phyloP scores from a whole-genome alignment of 2,888 invertebrate species.

The Drosophila mettleri region DNA sequence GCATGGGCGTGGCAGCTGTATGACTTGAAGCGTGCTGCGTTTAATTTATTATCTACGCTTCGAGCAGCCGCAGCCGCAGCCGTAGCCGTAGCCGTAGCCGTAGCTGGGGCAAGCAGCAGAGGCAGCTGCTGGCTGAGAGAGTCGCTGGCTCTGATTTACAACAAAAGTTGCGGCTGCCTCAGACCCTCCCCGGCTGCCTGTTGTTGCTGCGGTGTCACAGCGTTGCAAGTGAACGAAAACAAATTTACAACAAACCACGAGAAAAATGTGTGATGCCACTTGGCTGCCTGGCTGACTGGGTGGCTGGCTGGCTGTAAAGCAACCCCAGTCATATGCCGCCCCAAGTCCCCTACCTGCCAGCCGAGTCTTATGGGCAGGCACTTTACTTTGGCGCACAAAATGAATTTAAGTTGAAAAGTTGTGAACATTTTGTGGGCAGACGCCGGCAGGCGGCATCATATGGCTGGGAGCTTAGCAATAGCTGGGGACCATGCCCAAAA shows the following conservation, averaged over 20 bases:
- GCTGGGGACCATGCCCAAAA: slow-evolving; percentile 38
- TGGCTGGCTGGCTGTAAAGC: slow-evolving; percentile 19
- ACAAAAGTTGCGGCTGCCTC: slow-evolving; percentile 60
- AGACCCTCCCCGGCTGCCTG: not conserved
- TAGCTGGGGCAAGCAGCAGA: slow-evolving; percentile 26
- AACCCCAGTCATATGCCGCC: slow-evolving; percentile 15
- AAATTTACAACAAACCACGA: slow-evolving; percentile 79
- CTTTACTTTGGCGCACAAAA: slow-evolving; percentile 66
- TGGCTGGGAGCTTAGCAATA: slow-evolving; percentile 4
- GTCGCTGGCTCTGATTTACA: slow-evolving; percentile 73
- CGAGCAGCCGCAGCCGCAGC: slow-evolving; percentile 31
- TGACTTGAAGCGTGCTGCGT: slow-evolving; percentile 69
- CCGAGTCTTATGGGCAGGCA: slow-evolving; percentile 35
- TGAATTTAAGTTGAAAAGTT: slow-evolving; percentile 80
- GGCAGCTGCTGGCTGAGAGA: slow-evolving; percentile 61
- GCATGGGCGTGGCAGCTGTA: slow-evolving; percentile 27
- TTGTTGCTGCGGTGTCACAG: slow-evolving; percentile 69
- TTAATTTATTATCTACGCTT: slow-evolving; percentile 78
- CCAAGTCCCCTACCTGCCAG: not conserved
- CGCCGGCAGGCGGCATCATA: slow-evolving; percentile 11
- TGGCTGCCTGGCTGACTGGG: slow-evolving; percentile 38
- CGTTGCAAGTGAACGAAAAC: slow-evolving; percentile 78
- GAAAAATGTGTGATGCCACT: slow-evolving; percentile 76
- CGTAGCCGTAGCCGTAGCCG: slow-evolving; percentile 2
- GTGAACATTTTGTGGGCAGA: slow-evolving; percentile 73